Evolutionary conservation across 2,797 vertebrate genomes (phyloP), one percentile per base, ranked within the genome.

Genomic region (Xyrichtys novacula): DNA sequence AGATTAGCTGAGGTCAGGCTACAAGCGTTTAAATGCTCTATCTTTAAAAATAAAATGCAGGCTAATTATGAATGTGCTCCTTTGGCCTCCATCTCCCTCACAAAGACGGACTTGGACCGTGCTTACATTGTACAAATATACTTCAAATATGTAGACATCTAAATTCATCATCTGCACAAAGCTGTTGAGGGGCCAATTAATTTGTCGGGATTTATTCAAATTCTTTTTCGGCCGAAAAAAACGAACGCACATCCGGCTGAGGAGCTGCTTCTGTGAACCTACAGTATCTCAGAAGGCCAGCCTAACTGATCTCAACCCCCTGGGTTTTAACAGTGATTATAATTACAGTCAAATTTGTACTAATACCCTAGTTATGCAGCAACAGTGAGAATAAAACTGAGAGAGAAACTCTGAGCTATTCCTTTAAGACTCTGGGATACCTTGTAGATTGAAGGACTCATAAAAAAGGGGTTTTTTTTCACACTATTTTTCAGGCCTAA

Each of bases 401-500:
- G 10, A 29, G 23, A 49, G 29, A 28, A 65, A 12, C 47, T 68
- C 31, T 15, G 58, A 60, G 60, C 50, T 59, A 23, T 58, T 58
- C 55, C 31, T 72, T 61, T 54, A 74, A 80, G 50, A 77, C 57
- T 15, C 29, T 42, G 59, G 42, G 31, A 20, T 76, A 60, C 43
- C 71, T 74, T 55, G 61, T 56, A 76, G 72, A 64, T 67, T 26
- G 63, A 77, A 62, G 71, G 71, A 64, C 58, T 86, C 61, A 64
- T 75, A 62, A 71, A 72, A 78, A 38, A 26, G 52, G 53, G n/a
- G n/a, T n/a, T n/a, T 46, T 59, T 77, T 28, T 55, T 44, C 71
- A 50, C 22, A 71, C 52, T 20, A 69, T 44, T 69, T 73, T 62
- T 73, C 61, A 61, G 62, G 78, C 61, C 59, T 83, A 86, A 87